A percentile compares a stretch with the other conserved stretches of the same genome.
phyloP scores from a whole-genome alignment of 1,140 invertebrate species.

The Proctacanthus coquilletti region DNA sequence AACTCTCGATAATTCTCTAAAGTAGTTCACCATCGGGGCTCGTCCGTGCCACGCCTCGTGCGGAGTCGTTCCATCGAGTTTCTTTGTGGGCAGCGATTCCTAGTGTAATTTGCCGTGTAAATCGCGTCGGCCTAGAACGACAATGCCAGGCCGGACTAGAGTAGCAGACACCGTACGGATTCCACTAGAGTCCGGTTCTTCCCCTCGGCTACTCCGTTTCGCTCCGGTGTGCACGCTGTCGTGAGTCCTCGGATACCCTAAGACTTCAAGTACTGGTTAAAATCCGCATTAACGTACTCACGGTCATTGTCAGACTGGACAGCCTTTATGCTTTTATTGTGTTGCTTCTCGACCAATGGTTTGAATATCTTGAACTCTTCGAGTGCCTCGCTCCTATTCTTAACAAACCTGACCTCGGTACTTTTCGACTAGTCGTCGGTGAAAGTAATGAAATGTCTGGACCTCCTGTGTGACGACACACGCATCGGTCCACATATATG shows the following conservation, averaged over 20 bases:
- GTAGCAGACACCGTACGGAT: slow-evolving; percentile 12
- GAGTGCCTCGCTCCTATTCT: slow-evolving; percentile 11
- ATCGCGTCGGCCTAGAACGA: slow-evolving; percentile 33
- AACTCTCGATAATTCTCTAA: too few species aligned
- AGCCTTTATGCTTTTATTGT: slow-evolving; percentile 12
- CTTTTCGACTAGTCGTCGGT: slow-evolving; percentile 26
- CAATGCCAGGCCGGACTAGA: slow-evolving; percentile 19
- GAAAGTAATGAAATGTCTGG: slow-evolving; percentile 23
- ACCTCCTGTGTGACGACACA: slow-evolving; percentile 14
- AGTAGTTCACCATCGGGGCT: slow-evolving; percentile 2
- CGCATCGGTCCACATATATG: slow-evolving; percentile 28
- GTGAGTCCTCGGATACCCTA: slow-evolving; percentile 11
- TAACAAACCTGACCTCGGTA: slow-evolving; percentile 20
- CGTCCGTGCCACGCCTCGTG: slow-evolving; percentile 3
- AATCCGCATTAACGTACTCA: slow-evolving; percentile 16
- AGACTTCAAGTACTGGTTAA: slow-evolving; percentile 8
- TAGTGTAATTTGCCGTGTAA: slow-evolving; percentile 13
- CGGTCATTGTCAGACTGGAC: slow-evolving; percentile 20
- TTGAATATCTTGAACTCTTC: slow-evolving; percentile 5
- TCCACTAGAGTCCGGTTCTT: slow-evolving; percentile 14
- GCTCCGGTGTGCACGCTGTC: slow-evolving; percentile 19
- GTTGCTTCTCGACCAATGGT: slow-evolving; percentile 11
- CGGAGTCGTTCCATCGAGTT: slow-evolving; percentile 2
- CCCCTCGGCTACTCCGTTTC: slow-evolving; percentile 21
- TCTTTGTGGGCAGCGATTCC: not conserved